These are phyloP conservation scores for Brassicogethes aeneus DNA, from an alignment of 2,888 invertebrate species.

Conservation along the genomic window DNA sequence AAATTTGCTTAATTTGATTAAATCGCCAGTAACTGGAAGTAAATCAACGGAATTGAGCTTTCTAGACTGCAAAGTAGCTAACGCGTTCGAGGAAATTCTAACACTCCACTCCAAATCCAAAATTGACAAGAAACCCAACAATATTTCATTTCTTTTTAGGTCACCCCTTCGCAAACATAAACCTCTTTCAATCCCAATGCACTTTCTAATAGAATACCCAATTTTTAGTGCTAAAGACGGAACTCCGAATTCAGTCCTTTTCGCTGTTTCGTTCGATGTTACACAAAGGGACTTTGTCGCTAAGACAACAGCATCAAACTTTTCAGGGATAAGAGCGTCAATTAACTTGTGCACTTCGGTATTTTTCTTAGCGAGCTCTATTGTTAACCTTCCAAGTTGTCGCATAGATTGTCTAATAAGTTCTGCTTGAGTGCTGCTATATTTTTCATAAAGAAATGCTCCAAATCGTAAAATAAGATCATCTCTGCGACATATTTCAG, in stretches of 20 bases:
- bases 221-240: conserved; percentile 12
- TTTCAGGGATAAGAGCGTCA: conserved; percentile 7
- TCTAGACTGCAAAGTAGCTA: conserved; percentile 12
- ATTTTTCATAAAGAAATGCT: conserved; percentile 9
- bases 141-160: conserved; percentile 7
- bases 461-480: conserved; percentile 1
- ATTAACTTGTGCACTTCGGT: not conserved
- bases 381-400: conserved; percentile 7
- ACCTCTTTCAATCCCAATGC: conserved; percentile 5
- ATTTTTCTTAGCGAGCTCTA: conserved; percentile 3
- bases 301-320: conserved; percentile 7
- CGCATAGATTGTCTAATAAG: conserved; percentile 11
- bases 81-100: conserved; percentile 15
- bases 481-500: conserved; percentile 3
- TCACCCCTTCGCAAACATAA: conserved; percentile 5
- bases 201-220: conserved; percentile 7
- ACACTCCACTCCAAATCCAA: conserved; percentile 17
- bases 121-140: conserved; percentile 6
- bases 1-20: conserved; percentile 14
- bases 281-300: conserved; percentile 7
- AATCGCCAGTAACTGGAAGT: conserved; percentile 16
- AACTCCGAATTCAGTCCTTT: not conserved
- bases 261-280: not conserved
- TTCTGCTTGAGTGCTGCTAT: conserved; percentile 7
- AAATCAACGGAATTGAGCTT: conserved; percentile 14